Evolutionary conservation across 2,888 invertebrate genomes (phyloP).

Genomic region (Eupithecia subumbrata): DNA sequence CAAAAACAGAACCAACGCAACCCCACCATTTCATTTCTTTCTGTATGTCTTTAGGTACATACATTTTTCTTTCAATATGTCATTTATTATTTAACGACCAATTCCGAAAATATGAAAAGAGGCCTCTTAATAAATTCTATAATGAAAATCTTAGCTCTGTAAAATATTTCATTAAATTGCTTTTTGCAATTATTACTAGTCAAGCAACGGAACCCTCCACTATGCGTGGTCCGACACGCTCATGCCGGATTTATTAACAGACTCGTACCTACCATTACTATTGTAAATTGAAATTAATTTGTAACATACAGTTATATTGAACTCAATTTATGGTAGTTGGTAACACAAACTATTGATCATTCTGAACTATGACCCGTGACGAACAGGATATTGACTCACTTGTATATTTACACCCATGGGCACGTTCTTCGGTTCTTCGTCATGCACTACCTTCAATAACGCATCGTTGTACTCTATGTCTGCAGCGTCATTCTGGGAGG

Average conservation of each 20-base stretch:
- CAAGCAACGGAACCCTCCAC: not conserved
- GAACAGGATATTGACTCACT: slow-evolving; percentile 53
- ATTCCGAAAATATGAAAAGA: not conserved
- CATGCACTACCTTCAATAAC: slow-evolving; percentile 72
- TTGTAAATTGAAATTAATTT: not conserved
- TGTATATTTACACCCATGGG: slow-evolving; percentile 75
- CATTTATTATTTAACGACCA: not conserved
- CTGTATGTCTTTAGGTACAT: not conserved
- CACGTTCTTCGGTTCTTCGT: slow-evolving; percentile 76
- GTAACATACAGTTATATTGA: slow-evolving; percentile 5
- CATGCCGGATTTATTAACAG: not conserved
- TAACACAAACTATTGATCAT: not conserved
- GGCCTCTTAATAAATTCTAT: not conserved
- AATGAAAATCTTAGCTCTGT: not conserved
- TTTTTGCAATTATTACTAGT: not conserved
- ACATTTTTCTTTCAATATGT: not conserved
- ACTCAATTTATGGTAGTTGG: slow-evolving; percentile 2
- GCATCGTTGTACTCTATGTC: slow-evolving; percentile 74
- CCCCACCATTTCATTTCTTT: not conserved
- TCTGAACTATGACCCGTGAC: slow-evolving; percentile 28
- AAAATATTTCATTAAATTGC: not conserved
- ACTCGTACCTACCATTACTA: not conserved
- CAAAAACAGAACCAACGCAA: not conserved
- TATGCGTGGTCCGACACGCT: not conserved
- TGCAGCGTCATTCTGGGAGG: slow-evolving; percentile 56